phyloP scores from a whole-genome alignment of 2,113 vertebrate genomes.

The Vidua chalybeata region DNA sequence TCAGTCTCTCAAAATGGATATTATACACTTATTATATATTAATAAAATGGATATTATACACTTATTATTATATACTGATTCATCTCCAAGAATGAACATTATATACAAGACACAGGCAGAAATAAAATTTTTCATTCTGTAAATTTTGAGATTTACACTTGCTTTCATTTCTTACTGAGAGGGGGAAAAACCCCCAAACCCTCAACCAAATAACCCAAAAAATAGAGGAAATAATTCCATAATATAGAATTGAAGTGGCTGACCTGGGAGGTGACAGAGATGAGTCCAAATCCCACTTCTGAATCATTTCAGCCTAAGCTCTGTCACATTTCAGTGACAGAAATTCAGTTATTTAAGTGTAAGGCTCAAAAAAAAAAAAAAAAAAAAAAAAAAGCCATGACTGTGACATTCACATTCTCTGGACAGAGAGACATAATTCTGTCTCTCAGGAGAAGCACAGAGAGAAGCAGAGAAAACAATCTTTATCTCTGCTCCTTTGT shows the following conservation, averaged over 20 bases:
- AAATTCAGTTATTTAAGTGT: background rate
- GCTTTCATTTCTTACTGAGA: background rate
- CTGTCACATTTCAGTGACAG: background rate
- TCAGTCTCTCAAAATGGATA: background rate
- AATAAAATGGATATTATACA: background rate
- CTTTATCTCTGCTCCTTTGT: too few species aligned
- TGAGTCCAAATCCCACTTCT: background rate
- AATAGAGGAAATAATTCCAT: background rate
- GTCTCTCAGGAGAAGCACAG: too few species aligned
- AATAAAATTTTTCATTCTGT: background rate
- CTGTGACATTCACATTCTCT: too few species aligned
- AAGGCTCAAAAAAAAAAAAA: rapidly evolving
- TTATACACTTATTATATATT: background rate
- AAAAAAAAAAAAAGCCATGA: too few species aligned
- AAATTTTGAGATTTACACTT: background rate
- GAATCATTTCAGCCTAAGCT: background rate
- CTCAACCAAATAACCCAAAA: background rate
- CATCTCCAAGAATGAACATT: background rate
- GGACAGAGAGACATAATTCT: too few species aligned
- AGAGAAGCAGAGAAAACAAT: too few species aligned
- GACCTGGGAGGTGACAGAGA: background rate
- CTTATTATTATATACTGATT: background rate
- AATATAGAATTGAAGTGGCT: background rate
- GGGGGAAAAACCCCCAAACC: rapidly evolving
- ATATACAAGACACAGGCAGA: background rate